These are phyloP conservation scores for Tyria jacobaeae DNA, from an alignment of 2,888 invertebrate genomes.

Conservation along the genomic window DNA sequence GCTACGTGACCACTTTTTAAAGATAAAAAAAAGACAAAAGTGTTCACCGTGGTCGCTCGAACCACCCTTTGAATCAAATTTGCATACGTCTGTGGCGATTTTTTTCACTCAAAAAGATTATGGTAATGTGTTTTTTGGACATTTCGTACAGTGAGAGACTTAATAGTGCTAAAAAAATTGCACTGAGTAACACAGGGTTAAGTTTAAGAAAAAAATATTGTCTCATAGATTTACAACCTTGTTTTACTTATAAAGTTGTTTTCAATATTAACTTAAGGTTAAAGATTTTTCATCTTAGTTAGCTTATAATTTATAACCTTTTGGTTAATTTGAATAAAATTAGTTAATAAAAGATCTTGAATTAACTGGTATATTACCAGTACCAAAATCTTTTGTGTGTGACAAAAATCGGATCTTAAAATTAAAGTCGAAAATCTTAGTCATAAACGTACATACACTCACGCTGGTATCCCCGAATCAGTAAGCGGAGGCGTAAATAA, in stretches of 20 bases:
- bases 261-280: not conserved
- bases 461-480: no score
- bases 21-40: constrained; percentile 58
- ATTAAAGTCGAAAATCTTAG: no score
- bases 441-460: no score
- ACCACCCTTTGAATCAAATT: constrained; percentile 74
- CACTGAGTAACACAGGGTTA: constrained; percentile 51
- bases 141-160: constrained; percentile 62
- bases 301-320: no score
- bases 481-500: no score
- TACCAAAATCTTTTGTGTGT: no score
- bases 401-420: no score
- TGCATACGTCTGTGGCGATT: constrained; percentile 82
- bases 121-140: constrained; percentile 83
- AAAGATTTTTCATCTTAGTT: no score
- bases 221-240: constrained; percentile 44
- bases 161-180: constrained; percentile 61
- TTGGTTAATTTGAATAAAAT: no score
- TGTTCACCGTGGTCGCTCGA: constrained; percentile 59
- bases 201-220: constrained; percentile 41
- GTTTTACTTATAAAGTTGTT: not conserved
- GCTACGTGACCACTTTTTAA: constrained; percentile 81
- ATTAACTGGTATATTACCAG: no score
- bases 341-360: no score
- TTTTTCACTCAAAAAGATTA: constrained; percentile 75